Percentiles rank a stretch among this genome's conserved stretches.
phyloP scores from a whole-genome alignment of 2,797 vertebrate species.

The Erethizon dorsatum region DNA sequence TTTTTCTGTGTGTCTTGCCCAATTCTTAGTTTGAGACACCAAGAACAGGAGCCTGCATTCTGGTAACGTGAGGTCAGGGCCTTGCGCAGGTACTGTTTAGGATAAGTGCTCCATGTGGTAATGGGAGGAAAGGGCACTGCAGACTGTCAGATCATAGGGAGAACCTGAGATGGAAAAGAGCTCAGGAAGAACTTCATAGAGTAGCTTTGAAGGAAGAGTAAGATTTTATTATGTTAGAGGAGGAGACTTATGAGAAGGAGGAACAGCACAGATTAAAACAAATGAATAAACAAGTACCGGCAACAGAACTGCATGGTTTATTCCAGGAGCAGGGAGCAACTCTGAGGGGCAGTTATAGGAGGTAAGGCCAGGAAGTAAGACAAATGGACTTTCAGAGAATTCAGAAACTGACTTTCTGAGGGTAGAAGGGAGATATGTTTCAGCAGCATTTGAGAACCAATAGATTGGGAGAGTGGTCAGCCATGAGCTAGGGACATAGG shows the following conservation, averaged over 20 bases:
- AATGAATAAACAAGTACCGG: not conserved
- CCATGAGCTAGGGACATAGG: not conserved
- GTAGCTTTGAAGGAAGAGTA: not conserved
- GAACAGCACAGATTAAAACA: not conserved
- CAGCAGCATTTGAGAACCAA: not conserved
- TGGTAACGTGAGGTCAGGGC: fast-evolving
- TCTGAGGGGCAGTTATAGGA: not conserved
- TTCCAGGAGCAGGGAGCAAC: not conserved
- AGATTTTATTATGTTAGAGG: not conserved
- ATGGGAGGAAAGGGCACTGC: not conserved
- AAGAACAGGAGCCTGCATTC: not conserved
- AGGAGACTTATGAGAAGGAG: not conserved
- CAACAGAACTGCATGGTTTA: not conserved
- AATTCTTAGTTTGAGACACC: not conserved
- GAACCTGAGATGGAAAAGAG: not conserved
- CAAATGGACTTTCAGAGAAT: not conserved
- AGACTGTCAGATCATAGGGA: not conserved
- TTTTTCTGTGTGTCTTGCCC: not conserved
- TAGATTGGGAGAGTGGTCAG: not conserved
- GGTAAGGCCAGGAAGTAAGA: not conserved
- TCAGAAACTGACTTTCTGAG: not conserved
- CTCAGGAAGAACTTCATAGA: not conserved
- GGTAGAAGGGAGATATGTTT: not conserved
- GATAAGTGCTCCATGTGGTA: not conserved
- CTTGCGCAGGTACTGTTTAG: fast-evolving